Conservation (phyloP, 2,888 invertebrate genomes). For the Uropetala carovei region DNA sequence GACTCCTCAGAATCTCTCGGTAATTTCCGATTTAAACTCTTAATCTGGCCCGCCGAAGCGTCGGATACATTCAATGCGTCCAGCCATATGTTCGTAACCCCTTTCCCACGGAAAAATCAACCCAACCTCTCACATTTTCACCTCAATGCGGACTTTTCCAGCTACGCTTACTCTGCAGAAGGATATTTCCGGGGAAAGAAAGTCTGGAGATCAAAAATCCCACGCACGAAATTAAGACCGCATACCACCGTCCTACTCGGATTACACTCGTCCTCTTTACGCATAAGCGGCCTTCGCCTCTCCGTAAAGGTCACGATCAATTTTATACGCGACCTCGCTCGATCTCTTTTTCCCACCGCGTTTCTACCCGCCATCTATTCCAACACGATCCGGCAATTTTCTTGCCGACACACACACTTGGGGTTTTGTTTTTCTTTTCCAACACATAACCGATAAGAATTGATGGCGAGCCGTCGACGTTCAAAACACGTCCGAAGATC, state of each 20-base stretch:
- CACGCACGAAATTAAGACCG: no score
- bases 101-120: no score
- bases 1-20: no score
- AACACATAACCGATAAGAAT: constrained; percentile 3
- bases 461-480: background rate
- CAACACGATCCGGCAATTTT: constrained; percentile 5
- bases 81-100: no score
- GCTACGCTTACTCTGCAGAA: no score
- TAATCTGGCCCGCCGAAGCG: no score
- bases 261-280: background rate
- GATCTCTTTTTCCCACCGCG: background rate
- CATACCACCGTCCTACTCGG: no score
- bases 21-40: no score
- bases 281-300: background rate
- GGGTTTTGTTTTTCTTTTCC: background rate
- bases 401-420: background rate
- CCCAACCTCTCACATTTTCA: no score
- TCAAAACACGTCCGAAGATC: background rate
- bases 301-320: constrained; percentile 1
- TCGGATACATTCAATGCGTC: no score
- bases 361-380: background rate
- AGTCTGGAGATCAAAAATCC: background rate
- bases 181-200: no score
- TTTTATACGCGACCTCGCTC: background rate
- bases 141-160: no score